Evolutionary conservation across 2,113 vertebrate species (phyloP), one percentile per base, ranked within the genome.

Genomic region (Apeltes quadracus): DNA sequence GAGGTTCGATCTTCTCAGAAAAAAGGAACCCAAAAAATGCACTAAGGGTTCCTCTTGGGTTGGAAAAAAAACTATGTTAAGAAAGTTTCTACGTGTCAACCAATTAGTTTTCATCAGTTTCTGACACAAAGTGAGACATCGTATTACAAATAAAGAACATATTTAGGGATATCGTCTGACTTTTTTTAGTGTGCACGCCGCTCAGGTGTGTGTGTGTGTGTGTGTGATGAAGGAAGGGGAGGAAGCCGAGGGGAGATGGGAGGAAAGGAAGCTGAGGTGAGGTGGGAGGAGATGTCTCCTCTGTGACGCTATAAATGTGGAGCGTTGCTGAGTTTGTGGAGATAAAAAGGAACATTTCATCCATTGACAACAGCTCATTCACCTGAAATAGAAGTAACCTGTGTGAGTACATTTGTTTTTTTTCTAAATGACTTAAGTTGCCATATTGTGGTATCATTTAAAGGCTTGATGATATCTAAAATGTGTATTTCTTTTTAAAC

Each of bases 281-380:
- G n/a, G 50, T 48, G 46, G 69, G 69, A 68, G 38, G 38, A 39
- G 67, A 55, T 23, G 27, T 54, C 65, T 27, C 16, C 64, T 54
- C 15, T 22, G 0, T n/a, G 9, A 54, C 41, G 25, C 57, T 86
- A 88, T 86, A 87, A 81, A 87, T 84, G 20, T 50, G 34, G 61
- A 41, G 58, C 48, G 68, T 72, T 34, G 9, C 65, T n/a, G n/a
- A 39, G 15, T 34, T 12, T 12, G 20, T 73, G 39, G 20, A 75
- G 41, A 34, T 34, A 34, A 34, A 71, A 57, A 59, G 25, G 11
- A 56, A 16, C 13, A 50, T 39, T 5, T 27, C 57, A 38, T 36
- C 32, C 55, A 57, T 36, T 20, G 56, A 18, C 18, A 41, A 1
- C 12, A 5, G 6, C 22, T 46, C 15, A 12, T 36, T 36, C 55